Evolutionary conservation across 1,140 invertebrate genomes (phyloP).

Genomic region (Subanguina moxae): DNA sequence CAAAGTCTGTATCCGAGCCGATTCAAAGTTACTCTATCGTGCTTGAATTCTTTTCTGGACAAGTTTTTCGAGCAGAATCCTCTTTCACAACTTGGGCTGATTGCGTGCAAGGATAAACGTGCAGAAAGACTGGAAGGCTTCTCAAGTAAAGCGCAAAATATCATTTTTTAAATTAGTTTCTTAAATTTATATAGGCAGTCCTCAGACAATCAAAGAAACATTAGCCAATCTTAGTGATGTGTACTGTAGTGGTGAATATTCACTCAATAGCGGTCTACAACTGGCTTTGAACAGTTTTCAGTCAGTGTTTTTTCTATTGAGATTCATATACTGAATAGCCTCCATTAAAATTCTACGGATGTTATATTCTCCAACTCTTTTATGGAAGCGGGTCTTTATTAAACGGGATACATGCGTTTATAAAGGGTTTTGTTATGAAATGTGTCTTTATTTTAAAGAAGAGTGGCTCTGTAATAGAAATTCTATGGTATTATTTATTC

Average conservation of each 20-base stretch:
- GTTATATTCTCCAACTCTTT: no score
- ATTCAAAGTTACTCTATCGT: slow-evolving; percentile 16
- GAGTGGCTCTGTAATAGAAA: no score
- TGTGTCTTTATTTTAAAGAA: no score
- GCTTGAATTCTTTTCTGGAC: slow-evolving; percentile 18
- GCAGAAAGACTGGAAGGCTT: slow-evolving; percentile 26
- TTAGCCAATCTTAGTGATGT: slow-evolving; percentile 14
- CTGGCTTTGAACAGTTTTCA: slow-evolving; percentile 20
- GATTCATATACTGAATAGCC: no score
- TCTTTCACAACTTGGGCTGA: slow-evolving; percentile 31
- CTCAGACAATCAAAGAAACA: slow-evolving; percentile 20
- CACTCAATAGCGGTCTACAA: slow-evolving; percentile 21
- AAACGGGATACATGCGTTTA: no score
- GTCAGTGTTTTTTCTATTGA: slow-evolving; percentile 6
- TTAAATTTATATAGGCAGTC: slow-evolving; percentile 4
- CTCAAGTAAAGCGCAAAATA: slow-evolving; percentile 14
- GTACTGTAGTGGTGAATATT: slow-evolving; percentile 32
- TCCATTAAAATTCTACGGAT: no score
- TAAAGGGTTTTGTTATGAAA: no score
- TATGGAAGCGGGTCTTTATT: no score
- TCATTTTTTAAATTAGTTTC: slow-evolving; percentile 8
- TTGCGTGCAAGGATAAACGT: slow-evolving; percentile 23
- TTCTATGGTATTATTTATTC: no score
- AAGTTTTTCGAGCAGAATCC: slow-evolving; percentile 39
- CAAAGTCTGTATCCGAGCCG: slow-evolving; percentile 26